Evolutionary conservation across 1,140 invertebrate genomes (phyloP).

Genomic region (Drosophila lini): DNA sequence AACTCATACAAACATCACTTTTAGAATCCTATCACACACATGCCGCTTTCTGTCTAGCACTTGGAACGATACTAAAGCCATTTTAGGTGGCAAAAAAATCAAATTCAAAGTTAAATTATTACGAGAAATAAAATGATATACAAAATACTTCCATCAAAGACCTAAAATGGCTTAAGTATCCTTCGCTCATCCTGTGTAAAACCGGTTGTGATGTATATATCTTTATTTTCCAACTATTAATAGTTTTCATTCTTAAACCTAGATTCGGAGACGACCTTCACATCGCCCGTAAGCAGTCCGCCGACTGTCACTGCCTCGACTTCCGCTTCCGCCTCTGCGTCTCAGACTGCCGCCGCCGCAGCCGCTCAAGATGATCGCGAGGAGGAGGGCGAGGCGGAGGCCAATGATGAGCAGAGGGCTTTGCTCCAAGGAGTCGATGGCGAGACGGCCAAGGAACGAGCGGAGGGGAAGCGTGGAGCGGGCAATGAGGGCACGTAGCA

Average conservation of each 20-base stretch:
- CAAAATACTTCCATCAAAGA: not conserved
- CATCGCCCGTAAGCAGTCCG: slow-evolving; percentile 62
- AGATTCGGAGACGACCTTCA: slow-evolving; percentile 84
- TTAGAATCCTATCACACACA: slow-evolving; percentile 21
- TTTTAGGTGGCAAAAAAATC: not conserved
- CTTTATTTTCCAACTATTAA: slow-evolving; percentile 15
- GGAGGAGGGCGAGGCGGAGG: slow-evolving; percentile 60
- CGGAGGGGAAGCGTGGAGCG: slow-evolving; percentile 45
- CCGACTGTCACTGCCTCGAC: not conserved
- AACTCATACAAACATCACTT: slow-evolving; percentile 11
- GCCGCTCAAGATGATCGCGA: slow-evolving; percentile 37
- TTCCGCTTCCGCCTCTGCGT: not conserved
- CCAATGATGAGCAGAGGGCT: slow-evolving; percentile 77
- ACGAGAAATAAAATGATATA: not conserved
- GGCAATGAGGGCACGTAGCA: slow-evolving; percentile 74
- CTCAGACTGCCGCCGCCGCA: not conserved
- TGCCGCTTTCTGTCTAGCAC: slow-evolving; percentile 68
- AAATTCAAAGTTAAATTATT: not conserved
- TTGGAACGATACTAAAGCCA: slow-evolving; percentile 17
- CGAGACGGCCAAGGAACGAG: slow-evolving; percentile 21
- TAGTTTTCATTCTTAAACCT: not conserved
- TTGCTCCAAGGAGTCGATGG: slow-evolving; percentile 53
- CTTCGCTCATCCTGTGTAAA: slow-evolving; percentile 19
- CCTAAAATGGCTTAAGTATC: slow-evolving; percentile 6
- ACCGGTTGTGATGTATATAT: slow-evolving; percentile 12